These are phyloP conservation scores for Enteromius treurensis DNA, from an alignment of 2,797 vertebrate genomes.

Conservation along the genomic window DNA sequence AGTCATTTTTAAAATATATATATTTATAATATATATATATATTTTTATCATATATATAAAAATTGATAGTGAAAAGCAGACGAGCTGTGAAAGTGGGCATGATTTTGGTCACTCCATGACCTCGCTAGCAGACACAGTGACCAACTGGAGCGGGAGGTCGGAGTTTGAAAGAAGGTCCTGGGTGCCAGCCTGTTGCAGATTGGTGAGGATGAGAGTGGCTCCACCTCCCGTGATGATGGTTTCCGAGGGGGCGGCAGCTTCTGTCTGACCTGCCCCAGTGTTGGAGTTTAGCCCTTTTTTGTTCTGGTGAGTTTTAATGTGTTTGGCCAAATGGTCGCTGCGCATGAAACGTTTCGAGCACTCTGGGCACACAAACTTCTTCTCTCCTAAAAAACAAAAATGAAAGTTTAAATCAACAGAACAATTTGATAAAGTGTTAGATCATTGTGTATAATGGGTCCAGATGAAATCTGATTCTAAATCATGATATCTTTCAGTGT, in stretches of 20 bases:
- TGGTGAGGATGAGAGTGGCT: constrained; percentile 96
- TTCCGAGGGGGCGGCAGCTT: constrained; percentile 80
- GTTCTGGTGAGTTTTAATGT: constrained; percentile 99
- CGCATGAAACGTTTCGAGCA: constrained; percentile 99
- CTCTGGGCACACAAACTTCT: constrained; percentile 98
- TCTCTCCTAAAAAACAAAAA: constrained; percentile 85
- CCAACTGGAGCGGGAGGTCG: constrained; percentile 98
- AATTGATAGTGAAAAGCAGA: constrained; percentile 85
- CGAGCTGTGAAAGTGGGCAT: constrained; percentile 76
- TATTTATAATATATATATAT: constrained; percentile 84
- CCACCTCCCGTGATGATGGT: constrained; percentile 94
- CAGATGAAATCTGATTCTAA: neutral
- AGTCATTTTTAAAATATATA: constrained; percentile 86
- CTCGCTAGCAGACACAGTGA: constrained; percentile 96
- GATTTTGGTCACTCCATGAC: constrained; percentile 92
- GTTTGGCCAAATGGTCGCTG: constrained; percentile 99
- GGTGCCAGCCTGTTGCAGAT: constrained; percentile 86
- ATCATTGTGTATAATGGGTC: neutral
- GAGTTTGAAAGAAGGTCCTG: constrained; percentile 96
- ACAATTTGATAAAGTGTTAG: neutral
- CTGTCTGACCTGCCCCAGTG: constrained; percentile 86
- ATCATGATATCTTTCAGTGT: neutral
- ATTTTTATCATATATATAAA: constrained; percentile 77
- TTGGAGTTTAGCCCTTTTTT: constrained; percentile 92
- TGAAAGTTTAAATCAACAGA: neutral